Conservation (phyloP, 2,797 vertebrate genomes). For the Brachyrhaphis roseni region DNA sequence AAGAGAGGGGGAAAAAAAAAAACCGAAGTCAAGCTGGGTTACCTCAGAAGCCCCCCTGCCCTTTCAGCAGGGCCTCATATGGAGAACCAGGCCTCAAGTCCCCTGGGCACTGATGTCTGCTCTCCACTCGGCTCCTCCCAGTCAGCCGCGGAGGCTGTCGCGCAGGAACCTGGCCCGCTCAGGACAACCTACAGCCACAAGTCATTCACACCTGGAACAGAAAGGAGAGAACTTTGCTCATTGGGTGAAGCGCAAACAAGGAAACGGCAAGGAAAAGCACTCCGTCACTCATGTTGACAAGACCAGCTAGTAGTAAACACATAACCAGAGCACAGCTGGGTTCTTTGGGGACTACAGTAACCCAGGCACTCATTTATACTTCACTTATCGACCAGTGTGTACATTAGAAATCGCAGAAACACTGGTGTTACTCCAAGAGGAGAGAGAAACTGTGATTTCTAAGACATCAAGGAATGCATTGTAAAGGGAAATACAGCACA, state of each 20-base stretch:
- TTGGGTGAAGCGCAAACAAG: constrained; percentile 53
- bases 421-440: constrained; percentile 32
- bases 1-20: neutral
- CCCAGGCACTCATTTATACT: constrained; percentile 54
- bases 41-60: constrained; percentile 84
- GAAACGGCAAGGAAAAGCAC: constrained; percentile 66
- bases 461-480: neutral
- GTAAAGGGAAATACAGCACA: constrained; percentile 40
- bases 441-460: constrained; percentile 2
- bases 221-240: constrained; percentile 69
- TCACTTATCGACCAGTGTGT: constrained; percentile 47
- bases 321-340: constrained; percentile 49
- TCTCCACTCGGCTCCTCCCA: constrained; percentile 76
- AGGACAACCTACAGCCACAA: constrained; percentile 76
- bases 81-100: constrained; percentile 78
- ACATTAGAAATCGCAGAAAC: constrained; percentile 41
- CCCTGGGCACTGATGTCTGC: constrained; percentile 79
- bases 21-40: constrained; percentile 53
- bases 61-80: constrained; percentile 83
- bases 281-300: constrained; percentile 58
- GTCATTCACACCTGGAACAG: constrained; percentile 81
- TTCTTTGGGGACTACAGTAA: constrained; percentile 59
- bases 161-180: constrained; percentile 74
- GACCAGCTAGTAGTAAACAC: constrained; percentile 52
- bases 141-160: constrained; percentile 75